phyloP scores from a whole-genome alignment of 2,888 invertebrate species.

The Perithous albicinctus region DNA sequence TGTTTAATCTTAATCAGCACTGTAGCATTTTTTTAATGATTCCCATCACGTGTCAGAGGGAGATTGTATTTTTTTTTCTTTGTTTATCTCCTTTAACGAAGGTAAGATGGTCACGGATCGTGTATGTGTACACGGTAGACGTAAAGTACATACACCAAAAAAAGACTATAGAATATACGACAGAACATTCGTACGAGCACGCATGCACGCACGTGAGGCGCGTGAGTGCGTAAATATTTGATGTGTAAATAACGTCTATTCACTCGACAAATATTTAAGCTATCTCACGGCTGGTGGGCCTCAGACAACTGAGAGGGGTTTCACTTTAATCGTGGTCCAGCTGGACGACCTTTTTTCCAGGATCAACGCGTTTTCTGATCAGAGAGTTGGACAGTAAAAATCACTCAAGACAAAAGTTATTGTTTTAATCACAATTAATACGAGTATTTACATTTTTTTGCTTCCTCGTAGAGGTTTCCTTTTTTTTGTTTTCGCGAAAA shows the following conservation, averaged over 20 bases:
- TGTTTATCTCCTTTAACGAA: not conserved
- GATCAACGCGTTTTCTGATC: not conserved
- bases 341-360: slow-evolving; percentile 4
- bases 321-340: not conserved
- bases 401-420: too few relatives aligned
- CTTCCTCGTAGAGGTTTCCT: too few relatives aligned
- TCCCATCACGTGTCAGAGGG: not conserved
- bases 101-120: not conserved
- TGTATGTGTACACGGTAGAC: not conserved
- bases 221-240: slow-evolving; percentile 40
- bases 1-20: not conserved
- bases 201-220: slow-evolving; percentile 17
- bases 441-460: too few relatives aligned
- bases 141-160: not conserved
- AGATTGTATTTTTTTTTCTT: not conserved
- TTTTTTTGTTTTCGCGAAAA: too few relatives aligned
- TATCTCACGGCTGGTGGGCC: slow-evolving; percentile 9
- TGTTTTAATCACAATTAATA: too few relatives aligned
- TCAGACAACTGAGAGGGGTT: not conserved
- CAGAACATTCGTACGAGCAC: not conserved
- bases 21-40: not conserved
- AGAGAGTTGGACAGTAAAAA: too few relatives aligned
- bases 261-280: slow-evolving; percentile 45
- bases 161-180: not conserved
- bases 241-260: slow-evolving; percentile 32